These are phyloP conservation scores for Microplitis mediator DNA, from an alignment of 1,140 invertebrate genomes.

Conservation along the genomic window DNA sequence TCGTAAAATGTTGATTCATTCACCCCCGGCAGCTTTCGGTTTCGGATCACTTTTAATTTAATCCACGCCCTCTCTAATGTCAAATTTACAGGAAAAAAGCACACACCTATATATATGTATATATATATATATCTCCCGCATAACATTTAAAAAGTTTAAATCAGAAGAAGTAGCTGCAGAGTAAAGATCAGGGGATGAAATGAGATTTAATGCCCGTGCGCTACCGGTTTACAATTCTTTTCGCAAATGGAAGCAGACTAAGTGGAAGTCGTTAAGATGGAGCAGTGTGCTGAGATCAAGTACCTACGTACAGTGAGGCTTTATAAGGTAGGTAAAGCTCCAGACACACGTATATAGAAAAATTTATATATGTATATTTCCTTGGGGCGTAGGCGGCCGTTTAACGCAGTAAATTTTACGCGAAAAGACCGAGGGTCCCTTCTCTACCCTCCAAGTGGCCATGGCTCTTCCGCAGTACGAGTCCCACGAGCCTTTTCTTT, in stretches of 20 bases:
- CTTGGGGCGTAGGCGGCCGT: conserved; percentile 41
- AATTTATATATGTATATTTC: conserved; percentile 9
- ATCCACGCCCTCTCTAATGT: too few relatives aligned
- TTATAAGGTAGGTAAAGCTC: not conserved
- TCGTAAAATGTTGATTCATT: too few relatives aligned
- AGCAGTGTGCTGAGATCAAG: conserved; percentile 12
- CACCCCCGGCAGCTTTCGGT: too few relatives aligned
- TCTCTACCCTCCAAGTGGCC: conserved; percentile 45
- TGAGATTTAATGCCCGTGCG: not conserved
- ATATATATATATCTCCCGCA: not conserved
- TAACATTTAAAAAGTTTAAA: not conserved
- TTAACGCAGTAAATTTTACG: conserved; percentile 55
- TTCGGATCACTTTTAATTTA: too few relatives aligned
- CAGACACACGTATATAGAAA: not conserved
- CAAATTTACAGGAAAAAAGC: too few relatives aligned
- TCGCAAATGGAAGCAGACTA: conserved; percentile 13
- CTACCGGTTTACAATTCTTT: conserved; percentile 11
- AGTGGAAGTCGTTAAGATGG: conserved; percentile 20
- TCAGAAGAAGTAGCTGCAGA: not conserved
- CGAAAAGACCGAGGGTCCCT: conserved; percentile 45
- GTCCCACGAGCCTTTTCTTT: conserved; percentile 49
- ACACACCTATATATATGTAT: too few relatives aligned
- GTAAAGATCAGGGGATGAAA: conserved; percentile 13
- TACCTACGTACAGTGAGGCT: not conserved
- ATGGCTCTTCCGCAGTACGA: conserved; percentile 50